Evolutionary conservation across 2,113 vertebrate species (phyloP).

Genomic region (Crocuta crocuta): DNA sequence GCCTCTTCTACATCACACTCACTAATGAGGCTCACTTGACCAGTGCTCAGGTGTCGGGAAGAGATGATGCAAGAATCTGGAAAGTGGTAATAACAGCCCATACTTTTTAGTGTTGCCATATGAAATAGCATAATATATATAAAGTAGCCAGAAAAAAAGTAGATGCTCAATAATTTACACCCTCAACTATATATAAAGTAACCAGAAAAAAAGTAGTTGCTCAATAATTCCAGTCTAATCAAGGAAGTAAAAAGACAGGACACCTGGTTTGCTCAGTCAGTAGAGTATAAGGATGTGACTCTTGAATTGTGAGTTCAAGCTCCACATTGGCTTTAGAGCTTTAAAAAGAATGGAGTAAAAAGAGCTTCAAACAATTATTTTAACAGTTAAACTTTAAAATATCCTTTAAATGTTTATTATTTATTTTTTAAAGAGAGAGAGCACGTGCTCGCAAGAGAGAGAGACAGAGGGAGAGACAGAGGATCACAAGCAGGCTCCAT

Average conservation of each 20-base stretch:
- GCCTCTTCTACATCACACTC: neutral
- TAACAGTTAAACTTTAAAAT: conserved; percentile 34
- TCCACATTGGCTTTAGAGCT: neutral
- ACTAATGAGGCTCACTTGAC: neutral
- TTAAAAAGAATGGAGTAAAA: neutral
- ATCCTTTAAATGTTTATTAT: neutral
- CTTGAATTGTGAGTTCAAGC: neutral
- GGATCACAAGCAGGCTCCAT: too few relatives aligned
- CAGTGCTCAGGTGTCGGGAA: neutral
- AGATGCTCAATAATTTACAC: neutral
- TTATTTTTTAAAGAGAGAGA: too few relatives aligned
- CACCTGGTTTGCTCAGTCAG: neutral
- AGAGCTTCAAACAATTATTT: neutral
- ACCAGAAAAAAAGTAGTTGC: neutral
- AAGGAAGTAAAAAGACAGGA: neutral
- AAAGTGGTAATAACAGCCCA: neutral
- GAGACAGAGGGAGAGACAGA: too few relatives aligned
- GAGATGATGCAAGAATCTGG: neutral
- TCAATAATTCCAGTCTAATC: neutral
- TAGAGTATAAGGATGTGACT: neutral
- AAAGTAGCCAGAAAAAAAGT: neutral
- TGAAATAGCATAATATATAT: neutral
- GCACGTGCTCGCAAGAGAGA: too few relatives aligned
- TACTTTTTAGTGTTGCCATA: neutral
- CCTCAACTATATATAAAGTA: neutral